Evolutionary conservation across 2,888 invertebrate genomes (phyloP).

Genomic region (Conistra vaccinii): DNA sequence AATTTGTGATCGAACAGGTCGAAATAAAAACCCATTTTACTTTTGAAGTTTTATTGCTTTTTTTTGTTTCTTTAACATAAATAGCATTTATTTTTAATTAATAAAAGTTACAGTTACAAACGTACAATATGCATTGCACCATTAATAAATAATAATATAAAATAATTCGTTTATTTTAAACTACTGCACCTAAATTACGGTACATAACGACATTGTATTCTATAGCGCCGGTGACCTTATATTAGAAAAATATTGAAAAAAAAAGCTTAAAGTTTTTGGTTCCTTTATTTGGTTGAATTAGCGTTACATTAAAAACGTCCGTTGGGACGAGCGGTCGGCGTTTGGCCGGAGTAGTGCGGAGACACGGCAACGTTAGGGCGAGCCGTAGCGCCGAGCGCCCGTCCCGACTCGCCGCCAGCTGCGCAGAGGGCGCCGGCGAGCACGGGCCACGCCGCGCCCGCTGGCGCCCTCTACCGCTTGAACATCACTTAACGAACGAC

Average conservation of each 20-base stretch:
- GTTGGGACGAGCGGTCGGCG: constrained; percentile 86
- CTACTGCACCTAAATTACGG: constrained; percentile 84
- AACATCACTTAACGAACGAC: constrained; percentile 87
- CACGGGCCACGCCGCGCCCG: constrained; percentile 44
- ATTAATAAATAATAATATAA: constrained; percentile 90
- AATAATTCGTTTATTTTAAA: constrained; percentile 87
- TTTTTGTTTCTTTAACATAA: constrained; percentile 89
- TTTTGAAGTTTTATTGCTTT: constrained; percentile 90
- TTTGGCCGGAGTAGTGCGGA: constrained; percentile 81
- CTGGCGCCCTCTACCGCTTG: constrained; percentile 76
- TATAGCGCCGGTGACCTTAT: constrained; percentile 84
- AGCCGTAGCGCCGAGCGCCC: constrained; percentile 84
- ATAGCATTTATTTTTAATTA: constrained; percentile 90
- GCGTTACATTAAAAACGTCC: constrained; percentile 80
- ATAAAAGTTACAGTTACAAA: constrained; percentile 90
- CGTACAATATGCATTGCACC: constrained; percentile 88
- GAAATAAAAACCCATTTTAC: constrained; percentile 81
- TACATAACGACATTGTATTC: constrained; percentile 79
- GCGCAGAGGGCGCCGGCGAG: constrained; percentile 72
- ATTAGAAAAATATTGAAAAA: constrained; percentile 87
- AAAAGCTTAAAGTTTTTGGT: constrained; percentile 87
- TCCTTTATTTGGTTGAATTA: constrained; percentile 87
- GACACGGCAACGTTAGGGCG: constrained; percentile 88
- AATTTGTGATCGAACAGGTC: constrained; percentile 6
- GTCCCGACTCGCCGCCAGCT: constrained; percentile 78